A percentile compares a stretch with the other conserved stretches of the same genome.
phyloP scores from a whole-genome alignment of 37 sponge, comb jelly and placozoan genomes.

The Ianthella basta region DNA sequence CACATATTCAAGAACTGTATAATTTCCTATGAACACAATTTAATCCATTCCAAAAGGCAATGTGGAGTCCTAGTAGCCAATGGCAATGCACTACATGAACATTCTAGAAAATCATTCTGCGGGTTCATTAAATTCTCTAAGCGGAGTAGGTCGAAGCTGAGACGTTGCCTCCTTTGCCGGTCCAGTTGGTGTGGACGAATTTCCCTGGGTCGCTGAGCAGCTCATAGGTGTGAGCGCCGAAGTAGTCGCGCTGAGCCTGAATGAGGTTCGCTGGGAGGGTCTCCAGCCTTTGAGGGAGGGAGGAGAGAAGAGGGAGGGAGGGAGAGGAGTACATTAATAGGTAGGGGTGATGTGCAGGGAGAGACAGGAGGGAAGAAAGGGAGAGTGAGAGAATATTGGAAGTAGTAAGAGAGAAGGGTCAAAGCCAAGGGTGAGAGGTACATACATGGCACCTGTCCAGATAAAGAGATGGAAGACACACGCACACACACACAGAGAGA shows the following conservation, averaged over 20 bases:
- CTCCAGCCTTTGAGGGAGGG: constrained; percentile 54
- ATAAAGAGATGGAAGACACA: too few species aligned
- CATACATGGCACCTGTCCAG: too few species aligned
- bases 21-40: too few species aligned
- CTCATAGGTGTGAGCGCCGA: constrained; percentile 99
- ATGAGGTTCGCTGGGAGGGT: constrained; percentile 93
- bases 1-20: too few species aligned
- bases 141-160: constrained; percentile 81
- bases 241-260: constrained; percentile 99
- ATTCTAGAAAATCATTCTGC: too few species aligned
- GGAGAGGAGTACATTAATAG: not conserved
- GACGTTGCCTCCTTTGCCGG: constrained; percentile 84
- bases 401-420: too few species aligned
- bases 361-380: not conserved
- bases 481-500: constrained; percentile 6
- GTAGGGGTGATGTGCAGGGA: not conserved
- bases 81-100: too few species aligned
- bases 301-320: not conserved
- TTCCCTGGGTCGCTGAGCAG: constrained; percentile 80
- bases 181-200: constrained; percentile 99
- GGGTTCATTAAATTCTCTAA: constrained; percentile 6
- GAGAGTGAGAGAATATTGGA: too few species aligned
- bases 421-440: too few species aligned
- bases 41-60: too few species aligned
- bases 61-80: too few species aligned